Conservation (phyloP, 92 coral and sea anemone species). For the Palythoa grandiflora region DNA sequence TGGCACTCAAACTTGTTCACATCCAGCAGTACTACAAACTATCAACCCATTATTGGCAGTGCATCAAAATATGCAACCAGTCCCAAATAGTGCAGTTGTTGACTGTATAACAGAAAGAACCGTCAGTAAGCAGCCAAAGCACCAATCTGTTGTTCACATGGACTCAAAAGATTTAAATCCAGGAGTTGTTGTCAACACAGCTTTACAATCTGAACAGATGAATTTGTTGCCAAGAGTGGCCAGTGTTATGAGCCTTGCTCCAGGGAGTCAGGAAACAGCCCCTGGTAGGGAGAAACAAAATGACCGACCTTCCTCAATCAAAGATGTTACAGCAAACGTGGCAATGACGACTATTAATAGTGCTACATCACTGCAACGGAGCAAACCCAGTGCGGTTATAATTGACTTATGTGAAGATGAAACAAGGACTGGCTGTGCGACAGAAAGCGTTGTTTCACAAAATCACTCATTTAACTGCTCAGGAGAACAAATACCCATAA, state of each 20-base stretch:
- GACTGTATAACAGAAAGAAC: background rate
- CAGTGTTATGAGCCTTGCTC: slow-evolving; percentile 39
- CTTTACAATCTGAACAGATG: background rate
- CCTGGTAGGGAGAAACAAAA: background rate
- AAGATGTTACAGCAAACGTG: background rate
- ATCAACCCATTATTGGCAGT: background rate
- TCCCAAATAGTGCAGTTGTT: background rate
- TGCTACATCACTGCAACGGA: background rate
- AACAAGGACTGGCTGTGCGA: background rate
- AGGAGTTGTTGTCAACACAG: slow-evolving; percentile 1
- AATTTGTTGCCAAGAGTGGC: slow-evolving; percentile 38
- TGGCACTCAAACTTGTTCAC: background rate
- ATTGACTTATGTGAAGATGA: background rate
- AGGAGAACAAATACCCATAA: background rate
- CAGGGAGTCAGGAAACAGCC: background rate
- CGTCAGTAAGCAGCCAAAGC: background rate
- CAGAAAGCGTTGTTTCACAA: background rate
- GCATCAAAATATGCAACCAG: background rate
- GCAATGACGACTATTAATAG: background rate
- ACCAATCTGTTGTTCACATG: slow-evolving; percentile 25
- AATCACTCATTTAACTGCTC: background rate
- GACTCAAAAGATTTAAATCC: background rate
- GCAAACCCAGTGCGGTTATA: background rate
- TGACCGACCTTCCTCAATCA: background rate
- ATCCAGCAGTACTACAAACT: background rate